Percentiles rank a stretch among this genome's conserved stretches.
Conservation (phyloP, 2,888 invertebrate genomes). For the Rhorus exstirpatorius region DNA sequence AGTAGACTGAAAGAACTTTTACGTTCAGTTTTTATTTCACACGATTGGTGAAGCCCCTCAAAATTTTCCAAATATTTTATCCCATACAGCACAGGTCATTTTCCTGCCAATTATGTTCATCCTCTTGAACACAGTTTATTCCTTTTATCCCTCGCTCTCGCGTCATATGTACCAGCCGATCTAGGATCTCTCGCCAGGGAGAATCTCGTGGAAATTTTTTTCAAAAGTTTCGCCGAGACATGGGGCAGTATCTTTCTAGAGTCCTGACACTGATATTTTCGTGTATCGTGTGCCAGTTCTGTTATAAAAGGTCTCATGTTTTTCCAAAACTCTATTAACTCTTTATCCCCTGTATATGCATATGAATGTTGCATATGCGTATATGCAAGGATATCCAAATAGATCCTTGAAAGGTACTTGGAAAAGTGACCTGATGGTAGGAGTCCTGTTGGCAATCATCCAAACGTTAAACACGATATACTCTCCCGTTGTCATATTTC, state of each 20-base stretch:
- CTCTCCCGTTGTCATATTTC: constrained; percentile 52
- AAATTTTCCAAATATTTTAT: constrained; percentile 21
- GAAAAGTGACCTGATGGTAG: constrained; percentile 61
- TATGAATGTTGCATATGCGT: neutral
- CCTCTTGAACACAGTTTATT: constrained; percentile 11
- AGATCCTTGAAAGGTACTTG: constrained; percentile 38
- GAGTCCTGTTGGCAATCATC: constrained; percentile 66
- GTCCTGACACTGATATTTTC: too few relatives aligned
- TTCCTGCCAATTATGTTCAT: constrained; percentile 22
- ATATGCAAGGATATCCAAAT: too few relatives aligned
- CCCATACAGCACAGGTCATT: constrained; percentile 12
- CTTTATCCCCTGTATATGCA: constrained; percentile 6
- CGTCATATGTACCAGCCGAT: constrained; percentile 1
- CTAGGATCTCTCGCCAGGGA: neutral
- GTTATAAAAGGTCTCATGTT: too few relatives aligned
- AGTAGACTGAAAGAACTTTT: constrained; percentile 29
- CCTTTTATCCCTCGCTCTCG: neutral
- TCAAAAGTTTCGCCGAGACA: too few relatives aligned
- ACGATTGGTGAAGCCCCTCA: neutral
- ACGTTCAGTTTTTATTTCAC: constrained; percentile 25
- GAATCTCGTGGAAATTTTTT: neutral
- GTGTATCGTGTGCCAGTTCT: too few relatives aligned
- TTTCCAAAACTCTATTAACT: too few relatives aligned
- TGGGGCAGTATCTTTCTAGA: constrained; percentile 11
- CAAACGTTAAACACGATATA: constrained; percentile 66